Evolutionary conservation across 2,888 invertebrate species (phyloP), one percentile per base, ranked within the genome.

Genomic region (Agriopis leucophaearia): DNA sequence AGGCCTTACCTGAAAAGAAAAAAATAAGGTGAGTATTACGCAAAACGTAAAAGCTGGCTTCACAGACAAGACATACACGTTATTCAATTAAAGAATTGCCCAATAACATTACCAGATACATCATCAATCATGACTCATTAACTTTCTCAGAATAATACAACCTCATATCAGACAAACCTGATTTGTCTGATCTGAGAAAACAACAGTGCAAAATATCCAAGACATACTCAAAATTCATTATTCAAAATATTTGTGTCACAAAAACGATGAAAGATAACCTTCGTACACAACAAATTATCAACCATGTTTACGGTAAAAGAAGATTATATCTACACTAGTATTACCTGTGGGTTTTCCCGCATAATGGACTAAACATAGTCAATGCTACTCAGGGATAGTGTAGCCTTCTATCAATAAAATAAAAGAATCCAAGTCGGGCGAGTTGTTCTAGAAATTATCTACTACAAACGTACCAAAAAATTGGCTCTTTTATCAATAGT

Each of bases 1-100:
- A 42, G 52, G 1, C 6, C 54, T 58, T 73, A 73, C 73, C 73
- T 73, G 71, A 48, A 66, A 73, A 63, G 42, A 70, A 69, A 66
- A 70, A 44, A 10, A 35, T 27, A 18, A 35, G 36, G 36, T 70
- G 18, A 58, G 42, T 65, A 60, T 42, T 36, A 48, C n/a, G 16
- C 15, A 52, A 52, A 45, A 51, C 9, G 1, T 47, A 50, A 40
- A 35, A 8, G 7, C 27, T 16, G 42, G 15, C 36, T 54, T 40
- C 15, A 44, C 5, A 36, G 5, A 8, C 12, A 27, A 47, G 13
- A 8, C 54, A 51, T 18, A 51, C 2, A 52, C 36, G 48, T 58
- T 7, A 66, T 64, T 69, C n/a, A 65, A 67, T 67, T 56, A 45
- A 66, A 57, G 42, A 56, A 68, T 59, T 68, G 35, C 50, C 3